These are phyloP conservation scores for Cochlearius cochlearius DNA, from an alignment of 2,113 vertebrate species.

Conservation along the genomic window DNA sequence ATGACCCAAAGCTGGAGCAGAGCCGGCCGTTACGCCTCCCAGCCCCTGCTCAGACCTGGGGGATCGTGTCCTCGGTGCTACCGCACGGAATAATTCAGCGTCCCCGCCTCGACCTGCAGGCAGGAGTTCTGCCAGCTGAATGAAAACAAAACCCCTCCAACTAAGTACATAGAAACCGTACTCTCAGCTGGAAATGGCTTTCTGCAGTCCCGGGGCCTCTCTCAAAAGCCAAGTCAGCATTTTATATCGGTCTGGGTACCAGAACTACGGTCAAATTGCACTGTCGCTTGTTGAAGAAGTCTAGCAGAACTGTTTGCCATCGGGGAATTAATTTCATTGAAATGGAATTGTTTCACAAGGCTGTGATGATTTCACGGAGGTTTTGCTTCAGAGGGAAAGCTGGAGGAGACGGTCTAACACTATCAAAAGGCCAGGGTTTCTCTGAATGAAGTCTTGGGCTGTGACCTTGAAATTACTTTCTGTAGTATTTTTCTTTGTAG, in stretches of 20 bases:
- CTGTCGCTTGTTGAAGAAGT: background rate
- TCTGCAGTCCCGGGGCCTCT: background rate
- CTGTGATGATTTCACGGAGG: background rate
- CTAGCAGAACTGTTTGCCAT: background rate
- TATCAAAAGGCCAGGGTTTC: background rate
- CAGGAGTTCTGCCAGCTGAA: background rate
- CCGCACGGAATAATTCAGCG: rapidly evolving
- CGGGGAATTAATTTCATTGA: background rate
- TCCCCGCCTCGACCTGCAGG: background rate
- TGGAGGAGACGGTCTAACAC: background rate
- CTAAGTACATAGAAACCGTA: background rate
- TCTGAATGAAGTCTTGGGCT: background rate
- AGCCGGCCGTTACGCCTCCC: background rate
- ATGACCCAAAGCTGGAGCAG: background rate
- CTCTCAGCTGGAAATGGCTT: conserved; percentile 20
- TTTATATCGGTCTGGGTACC: background rate
- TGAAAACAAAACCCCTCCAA: background rate
- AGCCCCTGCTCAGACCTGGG: rapidly evolving
- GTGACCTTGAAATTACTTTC: background rate
- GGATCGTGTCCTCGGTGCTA: rapidly evolving
- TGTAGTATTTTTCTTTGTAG: background rate
- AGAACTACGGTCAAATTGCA: background rate
- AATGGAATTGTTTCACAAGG: background rate
- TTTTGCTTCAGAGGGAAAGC: background rate
- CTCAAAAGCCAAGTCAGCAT: conserved; percentile 34